Conservation (phyloP, 2,888 invertebrate genomes). For the Hyalella azteca region DNA sequence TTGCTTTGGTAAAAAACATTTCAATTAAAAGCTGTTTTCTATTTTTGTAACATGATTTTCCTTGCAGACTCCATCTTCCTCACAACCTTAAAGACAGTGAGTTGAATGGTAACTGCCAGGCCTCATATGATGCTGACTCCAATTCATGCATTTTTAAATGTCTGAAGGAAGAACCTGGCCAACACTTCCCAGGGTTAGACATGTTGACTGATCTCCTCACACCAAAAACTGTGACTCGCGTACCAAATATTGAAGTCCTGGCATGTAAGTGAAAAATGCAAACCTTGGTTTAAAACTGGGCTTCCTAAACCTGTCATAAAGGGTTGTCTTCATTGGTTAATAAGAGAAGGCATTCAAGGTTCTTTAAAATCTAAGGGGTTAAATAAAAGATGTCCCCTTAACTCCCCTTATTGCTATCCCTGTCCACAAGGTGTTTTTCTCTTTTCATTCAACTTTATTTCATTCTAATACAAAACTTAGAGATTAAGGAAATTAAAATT, state of each 20-base stretch:
- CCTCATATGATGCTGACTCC: slow-evolving; percentile 49
- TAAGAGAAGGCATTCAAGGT: too few species aligned
- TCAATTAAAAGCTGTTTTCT: background rate
- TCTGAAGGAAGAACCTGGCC: slow-evolving; percentile 45
- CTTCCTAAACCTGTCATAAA: too few species aligned
- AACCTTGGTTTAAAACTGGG: background rate
- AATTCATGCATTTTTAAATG: slow-evolving; percentile 48
- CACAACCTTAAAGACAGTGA: slow-evolving; percentile 53
- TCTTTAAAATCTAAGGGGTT: too few species aligned
- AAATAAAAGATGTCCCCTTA: too few species aligned
- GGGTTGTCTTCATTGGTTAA: too few species aligned
- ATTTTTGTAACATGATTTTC: background rate
- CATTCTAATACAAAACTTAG: too few species aligned
- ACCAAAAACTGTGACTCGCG: slow-evolving; percentile 44
- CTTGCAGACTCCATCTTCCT: slow-evolving; percentile 48
- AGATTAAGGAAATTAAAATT: too few species aligned
- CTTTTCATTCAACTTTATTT: too few species aligned
- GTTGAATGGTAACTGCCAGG: slow-evolving; percentile 40
- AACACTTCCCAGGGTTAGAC: slow-evolving; percentile 50
- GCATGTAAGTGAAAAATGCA: slow-evolving; percentile 26
- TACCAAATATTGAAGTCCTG: slow-evolving; percentile 54
- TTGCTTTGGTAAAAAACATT: background rate
- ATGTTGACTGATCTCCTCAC: slow-evolving; percentile 52
- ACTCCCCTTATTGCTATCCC: too few species aligned
- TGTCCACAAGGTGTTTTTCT: too few species aligned